A percentile compares a stretch with the other conserved stretches of the same genome.
phyloP scores from a whole-genome alignment of 1,140 invertebrate species.

The Brachionus rotundiformis region DNA sequence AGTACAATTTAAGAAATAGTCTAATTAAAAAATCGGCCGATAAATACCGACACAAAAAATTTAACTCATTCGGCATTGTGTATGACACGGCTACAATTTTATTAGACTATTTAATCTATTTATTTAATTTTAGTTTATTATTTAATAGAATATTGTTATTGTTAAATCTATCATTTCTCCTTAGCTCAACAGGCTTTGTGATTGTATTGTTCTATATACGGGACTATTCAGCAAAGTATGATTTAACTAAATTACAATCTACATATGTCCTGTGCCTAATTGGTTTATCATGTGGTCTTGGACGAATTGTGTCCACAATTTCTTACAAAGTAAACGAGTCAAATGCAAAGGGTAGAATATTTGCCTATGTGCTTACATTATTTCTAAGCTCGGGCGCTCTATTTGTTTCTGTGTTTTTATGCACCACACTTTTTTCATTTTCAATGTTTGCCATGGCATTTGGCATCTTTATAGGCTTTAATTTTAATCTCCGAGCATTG shows the following conservation, averaged over 20 bases:
- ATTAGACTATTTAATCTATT: neutral
- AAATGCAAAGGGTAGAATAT: conserved; percentile 9
- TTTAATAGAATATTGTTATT: conserved; percentile 4
- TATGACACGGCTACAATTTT: neutral
- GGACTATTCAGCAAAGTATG: neutral
- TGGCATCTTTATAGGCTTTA: conserved; percentile 15
- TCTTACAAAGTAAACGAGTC: conserved; percentile 49
- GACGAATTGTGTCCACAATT: conserved; percentile 37
- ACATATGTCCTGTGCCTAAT: conserved; percentile 40
- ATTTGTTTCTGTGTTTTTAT: neutral
- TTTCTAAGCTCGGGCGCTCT: neutral
- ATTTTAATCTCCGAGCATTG: conserved; percentile 32
- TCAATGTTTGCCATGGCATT: conserved; percentile 24
- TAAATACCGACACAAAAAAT: neutral
- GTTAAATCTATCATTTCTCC: conserved; percentile 30
- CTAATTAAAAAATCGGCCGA: conserved; percentile 7
- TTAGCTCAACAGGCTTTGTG: neutral
- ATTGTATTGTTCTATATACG: conserved; percentile 6
- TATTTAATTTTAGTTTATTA: neutral
- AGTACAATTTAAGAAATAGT: conserved; percentile 50
- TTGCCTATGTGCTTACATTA: conserved; percentile 22
- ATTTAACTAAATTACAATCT: neutral
- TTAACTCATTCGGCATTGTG: neutral
- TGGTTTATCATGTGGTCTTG: conserved; percentile 3
- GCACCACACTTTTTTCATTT: conserved; percentile 46